phyloP scores from a whole-genome alignment of 2,797 vertebrate genomes.

The Emydoidea blandingii region DNA sequence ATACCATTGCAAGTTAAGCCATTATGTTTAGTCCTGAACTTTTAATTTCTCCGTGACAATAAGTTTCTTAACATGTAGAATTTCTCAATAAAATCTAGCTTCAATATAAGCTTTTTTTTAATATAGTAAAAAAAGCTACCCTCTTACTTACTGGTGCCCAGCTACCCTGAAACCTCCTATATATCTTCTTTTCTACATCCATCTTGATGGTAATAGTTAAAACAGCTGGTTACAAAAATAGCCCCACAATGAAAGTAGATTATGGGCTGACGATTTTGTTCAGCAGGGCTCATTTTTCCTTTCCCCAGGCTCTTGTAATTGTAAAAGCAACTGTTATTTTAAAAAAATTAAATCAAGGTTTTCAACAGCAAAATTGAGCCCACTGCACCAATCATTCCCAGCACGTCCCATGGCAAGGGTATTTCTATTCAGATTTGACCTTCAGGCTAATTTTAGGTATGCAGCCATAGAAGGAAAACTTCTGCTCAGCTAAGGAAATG shows the following conservation, averaged over 20 bases:
- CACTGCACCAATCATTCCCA: slow-evolving; percentile 39
- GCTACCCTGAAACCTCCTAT: slow-evolving; percentile 36
- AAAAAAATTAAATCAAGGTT: slow-evolving; percentile 61
- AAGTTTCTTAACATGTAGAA: slow-evolving; percentile 32
- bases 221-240: slow-evolving; percentile 56
- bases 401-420: slow-evolving; percentile 41
- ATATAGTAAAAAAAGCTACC: neutral
- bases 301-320: slow-evolving; percentile 45
- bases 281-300: slow-evolving; percentile 9
- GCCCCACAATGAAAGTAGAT: slow-evolving; percentile 43
- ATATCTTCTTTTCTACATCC: slow-evolving; percentile 4
- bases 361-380: slow-evolving; percentile 57
- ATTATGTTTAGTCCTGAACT: slow-evolving; percentile 42
- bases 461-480: slow-evolving; percentile 55
- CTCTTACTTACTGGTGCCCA: neutral
- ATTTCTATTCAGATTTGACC: slow-evolving; percentile 70
- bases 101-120: neutral
- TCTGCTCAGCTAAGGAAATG: slow-evolving; percentile 65
- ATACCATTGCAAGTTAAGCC: slow-evolving; percentile 26
- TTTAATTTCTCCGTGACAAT: slow-evolving; percentile 23
- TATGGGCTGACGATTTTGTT: slow-evolving; percentile 33
- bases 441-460: slow-evolving; percentile 69
- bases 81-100: slow-evolving; percentile 8
- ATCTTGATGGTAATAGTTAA: slow-evolving; percentile 30
- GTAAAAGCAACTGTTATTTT: slow-evolving; percentile 43